Evolutionary conservation across 2,797 vertebrate species (phyloP).

Genomic region (Smutsia temminckii): DNA sequence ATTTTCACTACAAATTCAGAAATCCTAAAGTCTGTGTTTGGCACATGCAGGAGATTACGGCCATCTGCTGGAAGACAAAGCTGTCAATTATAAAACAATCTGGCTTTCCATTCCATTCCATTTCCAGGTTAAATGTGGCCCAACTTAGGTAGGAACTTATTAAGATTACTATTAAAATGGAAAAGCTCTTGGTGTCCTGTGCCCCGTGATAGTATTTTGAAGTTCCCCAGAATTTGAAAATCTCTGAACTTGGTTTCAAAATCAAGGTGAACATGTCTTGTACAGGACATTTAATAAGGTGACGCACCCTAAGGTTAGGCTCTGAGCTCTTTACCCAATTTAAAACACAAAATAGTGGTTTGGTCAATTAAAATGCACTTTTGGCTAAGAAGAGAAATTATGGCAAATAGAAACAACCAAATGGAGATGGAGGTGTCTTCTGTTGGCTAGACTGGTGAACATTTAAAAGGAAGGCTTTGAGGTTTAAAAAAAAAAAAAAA

Average conservation of each 20-base stretch:
- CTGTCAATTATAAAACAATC: constrained; percentile 74
- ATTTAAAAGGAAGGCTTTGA: constrained; percentile 9
- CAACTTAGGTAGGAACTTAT: neutral
- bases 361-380: neutral
- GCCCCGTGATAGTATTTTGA: neutral
- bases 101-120: constrained; percentile 60
- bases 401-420: neutral
- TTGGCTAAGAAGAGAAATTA: constrained; percentile 32
- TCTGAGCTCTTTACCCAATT: constrained; percentile 23
- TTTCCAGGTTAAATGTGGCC: constrained; percentile 60
- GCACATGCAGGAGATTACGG: constrained; percentile 73
- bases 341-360: constrained; percentile 27
- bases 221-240: neutral
- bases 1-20: constrained; percentile 75
- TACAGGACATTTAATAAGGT: neutral
- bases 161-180: constrained; percentile 20
- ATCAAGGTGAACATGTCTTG: neutral
- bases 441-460: neutral
- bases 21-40: constrained; percentile 74
- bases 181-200: neutral
- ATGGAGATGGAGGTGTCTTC: neutral
- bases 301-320: neutral
- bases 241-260: constrained; percentile 24
- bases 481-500: neutral
- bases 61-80: constrained; percentile 79